Evolutionary conservation across 2,797 vertebrate species (phyloP), one percentile per base, ranked within the genome.

Genomic region (Chloroceryle amazona): DNA sequence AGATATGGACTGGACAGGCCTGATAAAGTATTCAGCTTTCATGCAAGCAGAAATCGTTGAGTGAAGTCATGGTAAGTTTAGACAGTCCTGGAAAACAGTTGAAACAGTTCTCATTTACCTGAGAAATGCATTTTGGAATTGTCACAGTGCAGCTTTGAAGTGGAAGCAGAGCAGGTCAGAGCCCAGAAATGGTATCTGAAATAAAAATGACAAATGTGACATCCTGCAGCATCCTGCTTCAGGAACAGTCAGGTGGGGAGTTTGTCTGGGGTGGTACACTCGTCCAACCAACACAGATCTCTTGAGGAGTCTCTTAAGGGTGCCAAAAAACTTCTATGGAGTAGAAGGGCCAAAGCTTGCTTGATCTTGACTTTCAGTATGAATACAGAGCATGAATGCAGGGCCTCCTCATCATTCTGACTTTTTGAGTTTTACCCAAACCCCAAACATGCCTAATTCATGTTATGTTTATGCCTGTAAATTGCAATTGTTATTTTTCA

Each of bases 401-500:
- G 22, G 7, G 7, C 11, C 26, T 62, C 9, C 18, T 23, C 11
- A n/a, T 85, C 25, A 26, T 61, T 68, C 26, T 70, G 46, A 31
- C 19, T 61, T 68, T 46, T 10, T 29, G 35, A 12, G 21, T 8
- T 87, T 91, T 87, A 4, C 9, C 61, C 44, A 12, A 90, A 5
- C 21, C 11, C 19, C n/a, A 31, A 46, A 68, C 4, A 74, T 71
- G 54, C 29, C 39, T 83, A 79, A 76, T 28, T 2, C 1, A 14
- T 41, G 12, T 26, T 81, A 63, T 58, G 22, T 90, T 94, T 91
- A 70, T 0, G 4, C 33, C 33, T 81, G 31, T 70, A 89, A 95
- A 92, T 65, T 66, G 28, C 57, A 76, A 65, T n/a, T 82, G 21
- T 55, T 96, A 33, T 52, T 22, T 91, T 87, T 73, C 47, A 81